These are phyloP conservation scores for Antechinus flavipes DNA, from an alignment of 2,113 vertebrate species.

Conservation along the genomic window DNA sequence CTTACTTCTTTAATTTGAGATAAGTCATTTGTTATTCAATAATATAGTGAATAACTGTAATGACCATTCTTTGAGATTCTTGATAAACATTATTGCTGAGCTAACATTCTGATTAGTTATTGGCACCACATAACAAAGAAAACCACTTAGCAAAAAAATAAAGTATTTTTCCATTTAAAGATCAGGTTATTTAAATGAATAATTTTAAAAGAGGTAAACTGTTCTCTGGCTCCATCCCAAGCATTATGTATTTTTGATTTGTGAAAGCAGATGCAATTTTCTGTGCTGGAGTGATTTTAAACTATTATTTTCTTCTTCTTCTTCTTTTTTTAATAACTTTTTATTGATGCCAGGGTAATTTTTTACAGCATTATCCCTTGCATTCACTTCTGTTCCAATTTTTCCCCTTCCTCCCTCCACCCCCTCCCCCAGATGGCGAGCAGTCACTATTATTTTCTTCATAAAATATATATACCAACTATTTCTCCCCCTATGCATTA, in stretches of 20 bases:
- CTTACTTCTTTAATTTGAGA: neutral
- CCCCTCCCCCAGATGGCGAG: too few relatives aligned
- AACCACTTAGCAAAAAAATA: neutral
- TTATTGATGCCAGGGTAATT: too few relatives aligned
- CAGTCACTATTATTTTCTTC: neutral
- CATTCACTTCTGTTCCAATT: too few relatives aligned
- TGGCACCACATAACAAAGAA: neutral
- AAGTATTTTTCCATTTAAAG: neutral
- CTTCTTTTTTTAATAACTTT: too few relatives aligned
- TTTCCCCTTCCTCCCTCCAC: too few relatives aligned
- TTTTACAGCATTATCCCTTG: too few relatives aligned
- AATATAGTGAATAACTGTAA: neutral
- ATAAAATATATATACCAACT: neutral
- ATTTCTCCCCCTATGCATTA: neutral
- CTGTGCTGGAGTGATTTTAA: neutral
- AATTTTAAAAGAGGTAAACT: neutral
- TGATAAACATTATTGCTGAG: neutral
- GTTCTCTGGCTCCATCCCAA: neutral
- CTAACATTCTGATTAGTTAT: neutral
- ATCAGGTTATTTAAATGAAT: neutral
- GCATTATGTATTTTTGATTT: neutral
- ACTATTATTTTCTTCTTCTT: neutral
- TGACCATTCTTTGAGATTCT: neutral
- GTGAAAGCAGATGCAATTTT: neutral
- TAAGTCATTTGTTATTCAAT: neutral